Conservation (phyloP, 1,140 invertebrate species). For the Notospermus geniculatus region DNA sequence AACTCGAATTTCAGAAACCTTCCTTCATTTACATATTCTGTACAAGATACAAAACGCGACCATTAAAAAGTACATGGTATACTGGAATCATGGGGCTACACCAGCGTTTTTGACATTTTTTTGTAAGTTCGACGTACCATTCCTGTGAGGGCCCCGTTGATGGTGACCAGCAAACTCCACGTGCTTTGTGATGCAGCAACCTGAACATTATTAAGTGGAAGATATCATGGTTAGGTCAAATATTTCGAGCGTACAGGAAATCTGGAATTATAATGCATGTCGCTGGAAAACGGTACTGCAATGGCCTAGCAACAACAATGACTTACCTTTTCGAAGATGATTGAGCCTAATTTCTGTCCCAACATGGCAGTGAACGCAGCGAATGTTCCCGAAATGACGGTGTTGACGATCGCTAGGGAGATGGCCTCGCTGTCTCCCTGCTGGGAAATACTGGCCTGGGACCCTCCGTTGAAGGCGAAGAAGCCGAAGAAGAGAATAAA, state of each 20-base stretch:
- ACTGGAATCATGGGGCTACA: constrained; percentile 49
- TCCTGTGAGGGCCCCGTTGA: constrained; percentile 57
- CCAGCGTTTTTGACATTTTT: constrained; percentile 47
- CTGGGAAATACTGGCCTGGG: constrained; percentile 53
- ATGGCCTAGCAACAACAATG: not conserved
- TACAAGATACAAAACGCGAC: not conserved
- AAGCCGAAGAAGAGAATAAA: constrained; percentile 62
- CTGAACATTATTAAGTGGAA: not conserved
- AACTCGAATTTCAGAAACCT: constrained; percentile 1
- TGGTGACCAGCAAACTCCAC: constrained; percentile 57
- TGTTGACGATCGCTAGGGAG: constrained; percentile 57
- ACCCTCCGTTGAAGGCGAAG: constrained; percentile 62
- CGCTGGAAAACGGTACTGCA: not conserved
- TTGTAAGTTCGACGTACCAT: constrained; percentile 58
- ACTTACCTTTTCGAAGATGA: not conserved
- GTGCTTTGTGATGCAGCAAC: not conserved
- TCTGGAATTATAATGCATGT: not conserved
- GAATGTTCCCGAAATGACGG: constrained; percentile 58
- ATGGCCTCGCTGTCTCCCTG: constrained; percentile 54
- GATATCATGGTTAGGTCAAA: not conserved
- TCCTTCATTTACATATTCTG: not conserved
- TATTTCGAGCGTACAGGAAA: too few species aligned
- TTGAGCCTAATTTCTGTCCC: not conserved
- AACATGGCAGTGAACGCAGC: constrained; percentile 53
- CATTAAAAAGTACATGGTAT: constrained; percentile 43